Conservation (phyloP, 2,113 vertebrate genomes). For the Macheiramphus alcinus region DNA sequence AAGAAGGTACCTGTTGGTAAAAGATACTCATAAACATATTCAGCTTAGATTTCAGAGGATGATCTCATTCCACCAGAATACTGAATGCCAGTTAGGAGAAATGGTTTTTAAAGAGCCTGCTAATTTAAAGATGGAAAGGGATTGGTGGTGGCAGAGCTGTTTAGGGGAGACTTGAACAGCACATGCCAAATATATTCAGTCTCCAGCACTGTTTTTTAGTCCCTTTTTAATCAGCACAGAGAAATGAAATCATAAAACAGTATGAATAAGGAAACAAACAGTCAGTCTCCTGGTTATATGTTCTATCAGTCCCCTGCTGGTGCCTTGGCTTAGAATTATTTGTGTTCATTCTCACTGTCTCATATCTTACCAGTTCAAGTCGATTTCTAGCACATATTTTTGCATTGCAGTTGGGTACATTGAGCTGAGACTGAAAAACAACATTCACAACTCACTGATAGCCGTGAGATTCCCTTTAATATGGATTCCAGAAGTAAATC, state of each 20-base stretch:
- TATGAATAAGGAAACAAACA: conserved; percentile 42
- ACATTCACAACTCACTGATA: conserved; percentile 8
- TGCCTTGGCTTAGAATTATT: conserved; percentile 50
- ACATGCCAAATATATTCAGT: background rate
- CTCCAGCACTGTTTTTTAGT: conserved; percentile 9
- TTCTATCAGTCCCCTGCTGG: conserved; percentile 56
- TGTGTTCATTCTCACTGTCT: conserved; percentile 41
- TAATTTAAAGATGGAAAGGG: background rate
- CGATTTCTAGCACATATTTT: conserved; percentile 33
- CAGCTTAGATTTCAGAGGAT: background rate
- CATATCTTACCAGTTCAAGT: conserved; percentile 19
- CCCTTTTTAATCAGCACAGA: conserved; percentile 51
- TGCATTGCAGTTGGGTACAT: background rate
- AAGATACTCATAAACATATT: background rate
- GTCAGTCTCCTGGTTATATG: conserved; percentile 23
- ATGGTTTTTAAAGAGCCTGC: background rate
- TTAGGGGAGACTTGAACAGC: background rate
- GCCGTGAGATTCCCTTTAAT: background rate
- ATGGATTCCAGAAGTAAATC: background rate
- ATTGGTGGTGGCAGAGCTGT: background rate
- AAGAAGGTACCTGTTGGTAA: background rate
- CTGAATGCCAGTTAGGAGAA: background rate
- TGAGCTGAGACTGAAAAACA: background rate
- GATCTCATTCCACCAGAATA: background rate
- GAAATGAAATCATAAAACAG: conserved; percentile 55